These are phyloP conservation scores for Synanthedon tipuliformis DNA, from an alignment of 2,888 invertebrate genomes.

Conservation along the genomic window DNA sequence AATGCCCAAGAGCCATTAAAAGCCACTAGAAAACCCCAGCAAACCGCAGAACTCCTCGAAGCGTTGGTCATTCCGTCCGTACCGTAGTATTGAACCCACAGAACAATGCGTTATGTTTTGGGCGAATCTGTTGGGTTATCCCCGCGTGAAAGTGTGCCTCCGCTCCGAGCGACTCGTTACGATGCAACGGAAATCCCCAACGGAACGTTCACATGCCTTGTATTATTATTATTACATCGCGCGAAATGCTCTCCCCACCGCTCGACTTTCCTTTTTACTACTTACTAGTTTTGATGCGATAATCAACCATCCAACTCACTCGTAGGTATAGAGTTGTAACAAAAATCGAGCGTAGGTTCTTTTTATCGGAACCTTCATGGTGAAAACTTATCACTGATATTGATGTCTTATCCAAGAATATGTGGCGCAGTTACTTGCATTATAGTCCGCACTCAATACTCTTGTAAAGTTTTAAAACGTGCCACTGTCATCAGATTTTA, in stretches of 20 bases:
- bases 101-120: neutral
- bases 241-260: neutral
- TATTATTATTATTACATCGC: neutral
- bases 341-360: too few species aligned
- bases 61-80: neutral
- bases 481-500: too few species aligned
- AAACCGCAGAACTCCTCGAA: constrained; percentile 1
- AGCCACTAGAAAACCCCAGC: constrained; percentile 4
- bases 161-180: constrained; percentile 8
- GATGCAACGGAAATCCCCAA: constrained; percentile 34
- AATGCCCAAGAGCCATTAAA: neutral
- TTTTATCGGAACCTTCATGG: too few species aligned
- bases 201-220: constrained; percentile 1
- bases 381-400: too few species aligned
- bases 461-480: too few species aligned
- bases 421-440: too few species aligned
- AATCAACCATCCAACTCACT: too few species aligned
- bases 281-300: too few species aligned
- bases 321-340: too few species aligned
- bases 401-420: too few species aligned
- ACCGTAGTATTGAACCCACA: neutral
- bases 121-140: constrained; percentile 26
- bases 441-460: too few species aligned
- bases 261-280: neutral
- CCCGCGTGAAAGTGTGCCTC: constrained; percentile 44